phyloP scores from a whole-genome alignment of 2,797 vertebrate species.

The Peromyscus attwateri region DNA sequence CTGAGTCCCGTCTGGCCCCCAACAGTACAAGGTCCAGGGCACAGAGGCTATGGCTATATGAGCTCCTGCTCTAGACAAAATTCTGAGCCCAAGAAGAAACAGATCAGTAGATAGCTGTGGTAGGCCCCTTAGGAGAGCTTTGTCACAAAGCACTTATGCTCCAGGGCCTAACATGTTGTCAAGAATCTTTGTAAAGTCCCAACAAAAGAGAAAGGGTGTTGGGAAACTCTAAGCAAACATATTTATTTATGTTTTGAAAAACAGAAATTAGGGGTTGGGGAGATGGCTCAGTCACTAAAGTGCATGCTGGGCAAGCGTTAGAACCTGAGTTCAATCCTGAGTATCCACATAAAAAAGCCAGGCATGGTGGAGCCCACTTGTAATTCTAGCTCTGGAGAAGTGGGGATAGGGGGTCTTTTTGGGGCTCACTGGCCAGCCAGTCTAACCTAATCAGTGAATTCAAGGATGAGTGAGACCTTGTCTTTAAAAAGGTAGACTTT shows the following conservation, averaged over 20 bases:
- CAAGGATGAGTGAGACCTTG: no score
- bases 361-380: neutral
- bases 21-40: neutral
- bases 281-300: neutral
- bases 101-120: neutral
- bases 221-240: neutral
- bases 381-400: neutral
- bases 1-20: neutral
- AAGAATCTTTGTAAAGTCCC: neutral
- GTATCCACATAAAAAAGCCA: neutral
- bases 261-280: neutral
- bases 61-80: neutral
- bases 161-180: neutral
- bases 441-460: neutral
- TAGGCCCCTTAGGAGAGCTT: neutral
- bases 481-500: neutral
- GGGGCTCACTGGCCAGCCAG: neutral
- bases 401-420: neutral
- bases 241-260: neutral
- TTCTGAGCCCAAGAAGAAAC: neutral
- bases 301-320: neutral
- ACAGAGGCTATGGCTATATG: neutral
- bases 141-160: neutral
- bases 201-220: neutral
- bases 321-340: neutral